Evolutionary conservation across 2,797 vertebrate species (phyloP), one percentile per base, ranked within the genome.

Genomic region (Myiothlypis coronata): DNA sequence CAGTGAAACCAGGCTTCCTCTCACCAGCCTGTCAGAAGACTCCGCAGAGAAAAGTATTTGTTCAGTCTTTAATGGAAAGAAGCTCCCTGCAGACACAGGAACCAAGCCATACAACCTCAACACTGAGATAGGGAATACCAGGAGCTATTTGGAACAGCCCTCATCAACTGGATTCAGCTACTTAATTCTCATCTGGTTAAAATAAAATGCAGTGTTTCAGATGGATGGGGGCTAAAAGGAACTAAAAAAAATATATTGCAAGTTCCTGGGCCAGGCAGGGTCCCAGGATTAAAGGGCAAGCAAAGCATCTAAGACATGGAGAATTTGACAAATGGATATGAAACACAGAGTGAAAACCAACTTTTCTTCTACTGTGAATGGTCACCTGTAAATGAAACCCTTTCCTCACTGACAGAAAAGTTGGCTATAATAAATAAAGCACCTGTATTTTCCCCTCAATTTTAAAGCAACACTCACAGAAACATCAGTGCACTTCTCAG

Each of bases 21-120:
- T 93, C 90, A 93, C 55, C 88, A 79, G 74, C 70, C 26, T 67
- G 70, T 92, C 83, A 94, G 93, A 90, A 91, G 93, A 83, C 43
- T 53, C 30, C 4, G 50, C 4, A 37, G 35, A 77, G 28, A 4
- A 70, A 86, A 87, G 53, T 35, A 53, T 26, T 88, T 76, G 35
- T 59, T 83, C 26, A 43, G 27, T 14, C 39, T 65, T 79, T 32
- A n/a, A 39, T 26, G 17, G 30, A 65, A 79, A 52, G 53, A 46
- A 52, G 50, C 7, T 57, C 34, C 23, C 44, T 0, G 2, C 35
- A 72, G 68, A 49, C 7, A 10, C 1, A 5, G 69, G 64, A 92
- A 89, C 9, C 32, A 55, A 85, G 32, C 32, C 37, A 20, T 39
- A 63, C 9, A 50, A 43, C 35, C 56, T 39, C n/a, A 41, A 20